phyloP scores from a whole-genome alignment of 1,140 invertebrate species.

The Anagrus nilaparvatae region DNA sequence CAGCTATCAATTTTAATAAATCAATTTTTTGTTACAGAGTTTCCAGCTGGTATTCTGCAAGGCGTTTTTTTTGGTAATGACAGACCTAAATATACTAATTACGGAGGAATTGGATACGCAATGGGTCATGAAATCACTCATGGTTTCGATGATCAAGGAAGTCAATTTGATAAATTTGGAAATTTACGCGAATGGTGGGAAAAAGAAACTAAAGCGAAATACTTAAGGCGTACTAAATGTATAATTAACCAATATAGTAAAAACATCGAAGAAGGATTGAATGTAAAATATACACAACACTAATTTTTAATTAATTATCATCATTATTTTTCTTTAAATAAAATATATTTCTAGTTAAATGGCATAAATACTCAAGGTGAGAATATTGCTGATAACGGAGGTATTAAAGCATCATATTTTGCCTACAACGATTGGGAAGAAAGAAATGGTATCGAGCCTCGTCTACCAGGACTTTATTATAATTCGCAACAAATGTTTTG shows the following conservation, averaged over 20 bases:
- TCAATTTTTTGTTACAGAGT: conserved; percentile 43
- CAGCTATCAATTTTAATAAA: too few relatives aligned
- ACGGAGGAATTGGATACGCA: conserved; percentile 61
- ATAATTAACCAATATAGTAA: conserved; percentile 62
- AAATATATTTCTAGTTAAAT: conserved; percentile 51
- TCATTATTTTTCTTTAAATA: not conserved
- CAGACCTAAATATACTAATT: conserved; percentile 64
- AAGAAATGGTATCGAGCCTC: conserved; percentile 29
- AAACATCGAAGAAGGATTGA: conserved; percentile 47
- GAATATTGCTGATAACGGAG: conserved; percentile 56
- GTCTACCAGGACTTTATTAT: conserved; percentile 41
- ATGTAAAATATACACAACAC: too few relatives aligned
- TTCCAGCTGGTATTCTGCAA: conserved; percentile 68
- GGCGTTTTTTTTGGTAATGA: conserved; percentile 60
- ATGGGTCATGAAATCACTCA: conserved; percentile 54
- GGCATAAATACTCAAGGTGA: conserved; percentile 51
- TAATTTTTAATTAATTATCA: too few relatives aligned
- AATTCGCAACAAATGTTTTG: conserved; percentile 54
- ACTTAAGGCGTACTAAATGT: conserved; percentile 50
- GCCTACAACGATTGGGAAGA: conserved; percentile 41
- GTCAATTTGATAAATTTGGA: conserved; percentile 58
- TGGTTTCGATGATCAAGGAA: conserved; percentile 52
- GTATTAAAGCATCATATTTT: conserved; percentile 48
- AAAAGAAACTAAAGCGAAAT: conserved; percentile 45
- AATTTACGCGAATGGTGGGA: conserved; percentile 59